Conservation (phyloP, 2,797 vertebrate genomes). For the Orientallactaga sibirica region DNA sequence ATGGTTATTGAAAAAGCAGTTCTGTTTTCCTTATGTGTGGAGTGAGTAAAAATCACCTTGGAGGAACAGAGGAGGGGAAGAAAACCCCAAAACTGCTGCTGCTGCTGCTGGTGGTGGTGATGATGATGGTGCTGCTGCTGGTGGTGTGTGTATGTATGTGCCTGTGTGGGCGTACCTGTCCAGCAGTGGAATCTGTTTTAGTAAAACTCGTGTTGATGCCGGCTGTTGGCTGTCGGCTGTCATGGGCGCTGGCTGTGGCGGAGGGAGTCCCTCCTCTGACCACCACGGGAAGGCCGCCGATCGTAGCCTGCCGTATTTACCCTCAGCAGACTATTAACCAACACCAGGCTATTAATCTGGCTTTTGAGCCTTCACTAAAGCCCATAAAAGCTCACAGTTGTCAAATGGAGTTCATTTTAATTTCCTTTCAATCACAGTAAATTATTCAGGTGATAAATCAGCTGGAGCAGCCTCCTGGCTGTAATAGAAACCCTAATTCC, state of each 20-base stretch:
- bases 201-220: conserved; percentile 63
- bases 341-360: conserved; percentile 94
- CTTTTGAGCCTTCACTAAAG: conserved; percentile 93
- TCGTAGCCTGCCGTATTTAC: conserved; percentile 90
- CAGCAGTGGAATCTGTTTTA: conserved; percentile 41
- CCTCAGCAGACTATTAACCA: conserved; percentile 93
- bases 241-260: conserved; percentile 4
- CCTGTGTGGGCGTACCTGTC: background rate
- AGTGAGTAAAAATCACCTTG: conserved; percentile 72
- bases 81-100: background rate
- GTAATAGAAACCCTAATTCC: conserved; percentile 95
- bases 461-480: conserved; percentile 92
- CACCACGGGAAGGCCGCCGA: conserved; percentile 74
- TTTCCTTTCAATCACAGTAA: conserved; percentile 98
- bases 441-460: conserved; percentile 99
- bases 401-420: conserved; percentile 99
- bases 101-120: too few species aligned
- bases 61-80: background rate
- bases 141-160: background rate
- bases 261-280: conserved; percentile 73
- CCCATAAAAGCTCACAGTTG: conserved; percentile 94
- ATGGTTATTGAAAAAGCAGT: conserved; percentile 76
- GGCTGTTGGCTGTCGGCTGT: background rate
- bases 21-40: conserved; percentile 60
- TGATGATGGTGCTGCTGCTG: background rate